These are phyloP conservation scores for Rhadina sibilatrix DNA, from an alignment of 2,113 vertebrate species.

Conservation along the genomic window DNA sequence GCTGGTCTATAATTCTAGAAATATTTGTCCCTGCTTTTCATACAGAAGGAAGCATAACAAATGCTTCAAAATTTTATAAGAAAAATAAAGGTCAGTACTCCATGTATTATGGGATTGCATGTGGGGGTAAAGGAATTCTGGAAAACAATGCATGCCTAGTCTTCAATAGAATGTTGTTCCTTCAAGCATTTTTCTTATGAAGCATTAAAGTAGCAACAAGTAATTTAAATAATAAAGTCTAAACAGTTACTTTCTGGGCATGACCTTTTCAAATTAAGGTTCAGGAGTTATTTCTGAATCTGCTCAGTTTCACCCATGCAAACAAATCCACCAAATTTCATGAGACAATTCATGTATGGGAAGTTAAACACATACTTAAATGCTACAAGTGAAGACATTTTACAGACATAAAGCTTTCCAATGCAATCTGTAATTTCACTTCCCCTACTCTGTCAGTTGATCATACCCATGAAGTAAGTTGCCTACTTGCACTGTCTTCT, in stretches of 20 bases:
- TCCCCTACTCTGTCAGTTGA: neutral
- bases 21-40: neutral
- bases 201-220: constrained; percentile 11
- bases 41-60: neutral
- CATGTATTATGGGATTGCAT: constrained; percentile 43
- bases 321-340: neutral
- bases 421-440: neutral
- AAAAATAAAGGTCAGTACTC: constrained; percentile 55
- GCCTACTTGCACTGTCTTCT: neutral
- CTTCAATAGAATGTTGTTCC: constrained; percentile 40
- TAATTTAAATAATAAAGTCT: constrained; percentile 5
- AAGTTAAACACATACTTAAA: neutral
- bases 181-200: constrained; percentile 49
- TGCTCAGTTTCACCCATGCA: neutral
- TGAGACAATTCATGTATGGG: neutral
- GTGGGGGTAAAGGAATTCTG: constrained; percentile 68
- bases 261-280: neutral
- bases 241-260: constrained; percentile 12
- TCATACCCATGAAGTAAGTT: neutral
- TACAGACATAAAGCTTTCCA: neutral
- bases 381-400: neutral
- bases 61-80: neutral
- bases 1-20: neutral
- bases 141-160: constrained; percentile 61
- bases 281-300: neutral